Evolutionary conservation across 2,888 invertebrate species (phyloP), one percentile per base, ranked within the genome.

Genomic region (Andrena minutula): DNA sequence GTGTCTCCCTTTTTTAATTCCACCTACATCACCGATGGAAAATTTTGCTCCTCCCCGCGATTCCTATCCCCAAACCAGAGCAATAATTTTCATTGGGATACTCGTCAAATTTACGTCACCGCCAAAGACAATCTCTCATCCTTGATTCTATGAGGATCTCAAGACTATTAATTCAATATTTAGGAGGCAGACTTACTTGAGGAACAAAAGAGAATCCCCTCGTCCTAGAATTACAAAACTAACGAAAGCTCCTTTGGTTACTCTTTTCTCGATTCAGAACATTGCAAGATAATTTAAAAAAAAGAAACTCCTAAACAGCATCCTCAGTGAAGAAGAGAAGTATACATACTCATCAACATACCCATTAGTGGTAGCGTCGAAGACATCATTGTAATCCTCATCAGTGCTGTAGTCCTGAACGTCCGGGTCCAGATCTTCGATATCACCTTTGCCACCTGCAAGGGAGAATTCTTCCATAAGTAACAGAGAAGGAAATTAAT

Each of bases 381-480:
- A 91, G 35, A 90, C 90, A 58, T 92, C 92, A 64, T 91, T 92
- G 79, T 92, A 92, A 69, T 92, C 91, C 66, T 92, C 89, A 35
- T 92, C 91, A 23, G 90, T 91, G 63, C 86, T 88, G 65, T 92
- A 92, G 79, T 92, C 92, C 68, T 92, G 91, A 16, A 92, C 88
- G 41, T 87, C 91, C n/a, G 92, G 86, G 60, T 92, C 91, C 56
- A 88, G 75, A 35, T 90, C 91, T 60, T 92, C 91, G 28, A 82
- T 78, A 20, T 92, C 91, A 10, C 80, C 80, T 35, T 87, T 85
- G 49, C 87, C 88, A 68, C 88, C 90, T 89, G 75, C 1, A 75
- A 82, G 63, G 10, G 16, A 68, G 30, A 53, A 41, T 4, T 30
- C 23, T 10, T 26, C 23, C 0, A 35, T 69, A 4, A 30, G 2